phyloP scores from a whole-genome alignment of 2,113 vertebrate genomes.

The Perca fluviatilis region DNA sequence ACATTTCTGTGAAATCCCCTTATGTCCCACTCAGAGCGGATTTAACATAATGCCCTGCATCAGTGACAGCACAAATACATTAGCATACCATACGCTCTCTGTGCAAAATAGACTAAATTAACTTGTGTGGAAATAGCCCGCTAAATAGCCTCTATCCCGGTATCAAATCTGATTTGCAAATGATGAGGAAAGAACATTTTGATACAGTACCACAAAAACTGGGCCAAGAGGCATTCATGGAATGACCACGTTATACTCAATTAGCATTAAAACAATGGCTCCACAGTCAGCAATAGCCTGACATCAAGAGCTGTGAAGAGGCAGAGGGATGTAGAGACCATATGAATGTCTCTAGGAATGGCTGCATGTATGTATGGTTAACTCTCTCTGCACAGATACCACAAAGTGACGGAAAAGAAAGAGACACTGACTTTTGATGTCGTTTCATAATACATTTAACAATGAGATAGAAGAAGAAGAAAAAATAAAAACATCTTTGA shows the following conservation, averaged over 20 bases:
- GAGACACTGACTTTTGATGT: slow-evolving; percentile 26
- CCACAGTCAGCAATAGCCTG: slow-evolving; percentile 59
- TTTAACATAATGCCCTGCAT: slow-evolving; percentile 3
- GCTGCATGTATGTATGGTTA: background rate
- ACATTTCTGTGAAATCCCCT: slow-evolving; percentile 31
- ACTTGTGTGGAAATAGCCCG: slow-evolving; percentile 39
- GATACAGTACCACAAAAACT: slow-evolving; percentile 62
- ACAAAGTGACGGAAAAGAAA: slow-evolving; percentile 3
- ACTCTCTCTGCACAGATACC: slow-evolving; percentile 9
- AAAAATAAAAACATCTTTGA: slow-evolving; percentile 16
- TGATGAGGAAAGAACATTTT: slow-evolving; percentile 42
- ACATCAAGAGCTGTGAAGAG: slow-evolving; percentile 49
- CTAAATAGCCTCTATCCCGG: slow-evolving; percentile 48
- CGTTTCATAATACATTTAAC: slow-evolving; percentile 26
- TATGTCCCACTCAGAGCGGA: slow-evolving; percentile 11
- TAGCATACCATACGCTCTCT: slow-evolving; percentile 44
- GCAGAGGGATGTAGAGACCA: slow-evolving; percentile 1
- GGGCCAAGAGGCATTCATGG: slow-evolving; percentile 59
- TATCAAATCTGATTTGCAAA: slow-evolving; percentile 71
- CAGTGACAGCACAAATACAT: slow-evolving; percentile 50
- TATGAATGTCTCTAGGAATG: background rate
- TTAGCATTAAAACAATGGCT: slow-evolving; percentile 78
- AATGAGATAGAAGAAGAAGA: slow-evolving; percentile 10
- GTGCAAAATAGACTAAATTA: slow-evolving; percentile 34
- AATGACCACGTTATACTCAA: slow-evolving; percentile 73